Evolutionary conservation across 2,888 invertebrate species (phyloP).

Genomic region (Sarcophaga rosellei): DNA sequence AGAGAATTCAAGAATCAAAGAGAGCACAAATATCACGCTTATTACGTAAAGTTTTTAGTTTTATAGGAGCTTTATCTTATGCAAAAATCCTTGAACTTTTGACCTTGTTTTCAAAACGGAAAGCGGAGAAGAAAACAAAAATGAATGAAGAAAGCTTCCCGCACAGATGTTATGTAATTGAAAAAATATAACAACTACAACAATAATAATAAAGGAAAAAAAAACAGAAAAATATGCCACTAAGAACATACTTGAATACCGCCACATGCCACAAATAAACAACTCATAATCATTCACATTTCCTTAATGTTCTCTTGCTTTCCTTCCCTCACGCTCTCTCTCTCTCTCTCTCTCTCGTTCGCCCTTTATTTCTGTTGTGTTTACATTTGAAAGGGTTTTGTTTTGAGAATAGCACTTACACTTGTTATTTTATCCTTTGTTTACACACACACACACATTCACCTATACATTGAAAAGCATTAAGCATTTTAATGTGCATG

Average conservation of each 20-base stretch:
- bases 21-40: constrained; percentile 31
- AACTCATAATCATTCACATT: too few relatives aligned
- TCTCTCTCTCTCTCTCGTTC: too few relatives aligned
- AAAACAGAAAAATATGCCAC: background rate
- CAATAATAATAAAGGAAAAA: background rate
- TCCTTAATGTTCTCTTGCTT: too few relatives aligned
- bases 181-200: constrained; percentile 44
- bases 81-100: constrained; percentile 64
- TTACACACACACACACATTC: background rate
- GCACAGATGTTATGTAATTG: constrained; percentile 62
- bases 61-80: constrained; percentile 64
- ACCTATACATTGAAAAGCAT: background rate
- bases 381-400: background rate
- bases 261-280: too few relatives aligned
- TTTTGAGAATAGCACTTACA: background rate
- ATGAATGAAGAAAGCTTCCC: constrained; percentile 32
- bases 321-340: too few relatives aligned
- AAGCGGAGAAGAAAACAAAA: background rate
- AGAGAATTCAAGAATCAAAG: constrained; percentile 16
- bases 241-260: background rate
- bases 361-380: background rate
- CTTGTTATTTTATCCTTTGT: background rate
- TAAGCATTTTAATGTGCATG: background rate
- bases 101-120: constrained; percentile 56
- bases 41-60: constrained; percentile 7